Evolutionary conservation across 2,888 invertebrate genomes (phyloP).

Genomic region (Pachydiplax longipennis): DNA sequence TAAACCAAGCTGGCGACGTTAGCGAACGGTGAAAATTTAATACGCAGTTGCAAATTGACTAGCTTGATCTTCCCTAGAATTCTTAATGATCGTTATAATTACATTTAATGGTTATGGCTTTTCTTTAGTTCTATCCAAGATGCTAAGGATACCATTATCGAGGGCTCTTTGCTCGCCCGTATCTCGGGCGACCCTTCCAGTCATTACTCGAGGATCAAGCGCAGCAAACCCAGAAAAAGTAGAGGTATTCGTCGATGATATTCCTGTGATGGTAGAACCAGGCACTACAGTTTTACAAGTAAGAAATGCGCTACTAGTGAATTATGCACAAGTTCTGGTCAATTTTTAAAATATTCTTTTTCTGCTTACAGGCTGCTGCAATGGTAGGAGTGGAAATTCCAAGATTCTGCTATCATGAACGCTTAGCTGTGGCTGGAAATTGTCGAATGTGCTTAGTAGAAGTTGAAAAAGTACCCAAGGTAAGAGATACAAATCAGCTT

Average conservation of each 20-base stretch:
- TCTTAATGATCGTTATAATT: too few species aligned
- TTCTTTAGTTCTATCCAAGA: conserved; percentile 57
- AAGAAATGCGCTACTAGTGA: conserved; percentile 49
- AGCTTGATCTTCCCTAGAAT: too few species aligned
- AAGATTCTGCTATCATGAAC: conserved; percentile 98
- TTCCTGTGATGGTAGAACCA: conserved; percentile 90
- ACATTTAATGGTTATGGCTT: too few species aligned
- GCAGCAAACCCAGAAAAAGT: conserved; percentile 75
- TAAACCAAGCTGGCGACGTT: too few species aligned
- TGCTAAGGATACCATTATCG: conserved; percentile 79
- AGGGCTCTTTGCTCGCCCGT: conserved; percentile 66
- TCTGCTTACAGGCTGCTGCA: conserved; percentile 81
- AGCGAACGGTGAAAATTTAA: too few species aligned
- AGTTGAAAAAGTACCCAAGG: conserved; percentile 96
- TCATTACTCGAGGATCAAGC: conserved; percentile 53
- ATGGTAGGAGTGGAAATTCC: conserved; percentile 97
- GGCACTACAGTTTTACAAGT: conserved; percentile 97
- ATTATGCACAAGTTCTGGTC: background rate
- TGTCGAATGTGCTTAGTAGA: conserved; percentile 99
- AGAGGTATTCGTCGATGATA: conserved; percentile 97
- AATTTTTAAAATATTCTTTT: conserved; percentile 7
- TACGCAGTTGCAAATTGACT: too few species aligned
- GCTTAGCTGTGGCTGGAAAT: conserved; percentile 97
- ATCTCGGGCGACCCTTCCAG: conserved; percentile 57
- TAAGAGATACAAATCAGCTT: conserved; percentile 51